A percentile compares a stretch with the other conserved stretches of the same genome.
Conservation (phyloP, 2,888 invertebrate genomes). For the Furcula furcula region DNA sequence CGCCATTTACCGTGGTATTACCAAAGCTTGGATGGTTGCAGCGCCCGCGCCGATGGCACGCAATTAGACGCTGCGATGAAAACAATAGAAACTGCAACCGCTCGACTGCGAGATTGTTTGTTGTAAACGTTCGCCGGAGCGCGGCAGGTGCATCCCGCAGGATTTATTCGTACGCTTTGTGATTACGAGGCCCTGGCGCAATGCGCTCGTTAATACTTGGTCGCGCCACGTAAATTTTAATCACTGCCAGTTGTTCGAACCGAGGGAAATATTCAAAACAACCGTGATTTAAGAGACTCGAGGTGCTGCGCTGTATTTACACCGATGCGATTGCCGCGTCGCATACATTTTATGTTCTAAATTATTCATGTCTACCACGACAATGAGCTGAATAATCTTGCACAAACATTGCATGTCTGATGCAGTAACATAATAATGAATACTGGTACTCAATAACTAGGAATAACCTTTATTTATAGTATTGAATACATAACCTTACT, state of each 20-base stretch:
- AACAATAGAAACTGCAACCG: conserved; percentile 32
- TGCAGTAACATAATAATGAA: no score
- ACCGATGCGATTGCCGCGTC: conserved; percentile 21
- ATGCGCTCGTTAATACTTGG: conserved; percentile 78
- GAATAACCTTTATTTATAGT: neutral
- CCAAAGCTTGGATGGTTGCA: conserved; percentile 16
- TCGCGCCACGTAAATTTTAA: conserved; percentile 79
- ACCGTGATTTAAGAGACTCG: conserved; percentile 73
- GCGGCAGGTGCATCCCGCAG: conserved; percentile 75
- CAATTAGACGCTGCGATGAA: conserved; percentile 18
- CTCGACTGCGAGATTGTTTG: conserved; percentile 21
- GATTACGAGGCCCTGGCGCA: conserved; percentile 62
- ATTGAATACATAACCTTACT: no score
- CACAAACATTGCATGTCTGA: neutral
- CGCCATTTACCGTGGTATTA: conserved; percentile 39
- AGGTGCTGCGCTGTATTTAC: conserved; percentile 55
- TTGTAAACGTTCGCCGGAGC: conserved; percentile 25
- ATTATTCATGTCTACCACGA: conserved; percentile 5
- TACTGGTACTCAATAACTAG: no score
- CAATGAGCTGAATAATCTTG: neutral
- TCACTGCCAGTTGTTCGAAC: conserved; percentile 77
- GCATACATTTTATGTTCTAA: conserved; percentile 6
- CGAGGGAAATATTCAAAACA: conserved; percentile 73
- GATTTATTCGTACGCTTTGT: conserved; percentile 74
- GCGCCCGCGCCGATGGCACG: conserved; percentile 15